Evolutionary conservation across 2,797 vertebrate species (phyloP).

Genomic region (Rachycentron canadum): DNA sequence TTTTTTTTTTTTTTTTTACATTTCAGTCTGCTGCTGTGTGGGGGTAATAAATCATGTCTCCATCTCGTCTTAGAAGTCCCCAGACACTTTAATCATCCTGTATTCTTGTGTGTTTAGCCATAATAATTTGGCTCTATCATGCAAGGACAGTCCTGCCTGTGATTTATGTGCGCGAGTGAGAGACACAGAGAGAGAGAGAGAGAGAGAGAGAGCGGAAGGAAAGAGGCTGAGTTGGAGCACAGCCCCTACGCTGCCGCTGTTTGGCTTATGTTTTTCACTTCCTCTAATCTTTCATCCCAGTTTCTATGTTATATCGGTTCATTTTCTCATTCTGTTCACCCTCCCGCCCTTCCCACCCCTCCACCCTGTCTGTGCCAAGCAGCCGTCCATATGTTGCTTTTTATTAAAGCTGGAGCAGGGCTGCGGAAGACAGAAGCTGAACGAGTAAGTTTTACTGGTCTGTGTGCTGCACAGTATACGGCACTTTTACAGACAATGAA

Average conservation of each 20-base stretch:
- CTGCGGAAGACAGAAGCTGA: slow-evolving; percentile 1
- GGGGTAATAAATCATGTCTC: slow-evolving; percentile 73
- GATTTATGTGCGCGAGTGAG: slow-evolving; percentile 77
- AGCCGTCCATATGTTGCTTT: slow-evolving; percentile 32
- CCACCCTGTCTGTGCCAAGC: slow-evolving; percentile 7
- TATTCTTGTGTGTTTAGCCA: slow-evolving; percentile 83
- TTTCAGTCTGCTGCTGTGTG: slow-evolving; percentile 60
- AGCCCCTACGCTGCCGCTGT: slow-evolving; percentile 14
- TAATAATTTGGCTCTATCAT: slow-evolving; percentile 86
- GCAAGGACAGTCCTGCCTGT: slow-evolving; percentile 77
- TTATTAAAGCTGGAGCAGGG: slow-evolving; percentile 33
- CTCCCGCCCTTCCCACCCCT: too few species aligned
- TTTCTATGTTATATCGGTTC: slow-evolving; percentile 46
- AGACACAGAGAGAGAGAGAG: slow-evolving; percentile 39
- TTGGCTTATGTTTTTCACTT: slow-evolving; percentile 49
- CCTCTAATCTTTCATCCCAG: slow-evolving; percentile 45
- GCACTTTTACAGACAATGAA: neutral
- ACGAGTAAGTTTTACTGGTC: neutral
- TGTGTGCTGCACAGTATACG: neutral
- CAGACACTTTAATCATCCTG: slow-evolving; percentile 83
- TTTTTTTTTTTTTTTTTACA: slow-evolving; percentile 24
- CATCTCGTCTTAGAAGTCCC: slow-evolving; percentile 52
- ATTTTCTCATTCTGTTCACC: slow-evolving; percentile 42
- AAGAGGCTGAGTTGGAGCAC: slow-evolving; percentile 45
- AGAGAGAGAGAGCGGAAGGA: slow-evolving; percentile 34